Evolutionary conservation across 2,888 invertebrate species (phyloP).

Genomic region (Eucera pruinosa): DNA sequence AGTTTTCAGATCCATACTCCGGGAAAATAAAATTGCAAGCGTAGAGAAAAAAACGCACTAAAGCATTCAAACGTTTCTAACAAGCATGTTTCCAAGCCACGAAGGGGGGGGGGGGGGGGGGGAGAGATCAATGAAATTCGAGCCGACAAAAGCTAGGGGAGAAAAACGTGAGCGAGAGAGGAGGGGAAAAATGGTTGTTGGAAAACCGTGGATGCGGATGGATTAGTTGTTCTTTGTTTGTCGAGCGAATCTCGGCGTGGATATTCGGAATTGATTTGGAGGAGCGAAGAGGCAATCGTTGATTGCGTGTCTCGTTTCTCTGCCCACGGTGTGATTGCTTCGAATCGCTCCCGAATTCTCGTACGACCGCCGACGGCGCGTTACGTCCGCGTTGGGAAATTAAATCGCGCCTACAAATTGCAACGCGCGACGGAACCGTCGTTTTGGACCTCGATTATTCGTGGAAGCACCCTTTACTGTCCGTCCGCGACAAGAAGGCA

Average conservation of each 20-base stretch:
- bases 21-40: too few relatives aligned
- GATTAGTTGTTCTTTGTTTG: background rate
- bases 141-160: background rate
- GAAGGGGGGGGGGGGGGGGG: background rate
- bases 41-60: background rate
- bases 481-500: too few relatives aligned
- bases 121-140: background rate
- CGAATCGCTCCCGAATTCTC: background rate
- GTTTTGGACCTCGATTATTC: too few relatives aligned
- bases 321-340: background rate
- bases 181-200: background rate
- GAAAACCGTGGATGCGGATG: background rate
- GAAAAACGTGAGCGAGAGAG: background rate
- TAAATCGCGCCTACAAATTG: background rate
- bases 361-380: background rate
- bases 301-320: constrained; percentile 1
- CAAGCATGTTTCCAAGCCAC: too few relatives aligned
- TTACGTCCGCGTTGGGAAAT: background rate
- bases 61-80: too few relatives aligned
- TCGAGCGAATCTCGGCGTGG: background rate
- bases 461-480: too few relatives aligned
- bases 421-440: background rate
- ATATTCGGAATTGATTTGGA: background rate
- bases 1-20: too few relatives aligned
- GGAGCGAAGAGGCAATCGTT: background rate